These are phyloP conservation scores for Labrus mixtus DNA, from an alignment of 2,113 vertebrate species.

Conservation along the genomic window DNA sequence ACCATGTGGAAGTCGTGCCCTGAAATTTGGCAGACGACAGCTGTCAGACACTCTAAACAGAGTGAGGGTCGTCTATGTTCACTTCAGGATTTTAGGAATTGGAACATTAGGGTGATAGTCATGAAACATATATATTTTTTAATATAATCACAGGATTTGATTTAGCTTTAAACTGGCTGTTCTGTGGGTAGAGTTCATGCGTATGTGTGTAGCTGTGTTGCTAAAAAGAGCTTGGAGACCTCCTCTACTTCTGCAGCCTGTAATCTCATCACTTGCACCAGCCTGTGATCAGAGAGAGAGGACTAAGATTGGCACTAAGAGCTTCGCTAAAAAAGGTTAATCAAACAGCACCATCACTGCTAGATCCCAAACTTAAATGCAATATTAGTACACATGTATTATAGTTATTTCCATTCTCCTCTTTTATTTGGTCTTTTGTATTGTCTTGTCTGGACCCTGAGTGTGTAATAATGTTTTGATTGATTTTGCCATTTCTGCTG, in stretches of 20 bases:
- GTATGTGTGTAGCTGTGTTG: neutral
- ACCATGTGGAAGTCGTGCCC: conserved; percentile 20
- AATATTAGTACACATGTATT: no score
- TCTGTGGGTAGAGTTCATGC: neutral
- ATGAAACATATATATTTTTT: neutral
- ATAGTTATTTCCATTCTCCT: no score
- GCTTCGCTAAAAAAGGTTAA: neutral
- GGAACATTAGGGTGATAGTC: neutral
- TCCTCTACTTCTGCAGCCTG: conserved; percentile 30
- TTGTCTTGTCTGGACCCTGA: no score
- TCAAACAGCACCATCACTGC: no score
- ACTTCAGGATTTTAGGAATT: neutral
- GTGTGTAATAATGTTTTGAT: no score
- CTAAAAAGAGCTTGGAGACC: conserved; percentile 24
- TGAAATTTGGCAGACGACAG: conserved; percentile 36
- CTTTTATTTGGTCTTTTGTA: no score
- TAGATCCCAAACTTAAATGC: no score
- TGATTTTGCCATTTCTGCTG: no score
- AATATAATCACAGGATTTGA: neutral
- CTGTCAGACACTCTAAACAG: conserved; percentile 16
- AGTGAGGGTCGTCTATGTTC: neutral
- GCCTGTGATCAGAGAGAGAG: neutral
- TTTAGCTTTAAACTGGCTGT: neutral
- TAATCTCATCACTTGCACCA: conserved; percentile 28
- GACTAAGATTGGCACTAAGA: neutral